phyloP scores from a whole-genome alignment of 2,113 vertebrate genomes.

The Rhabdornis inornatus region DNA sequence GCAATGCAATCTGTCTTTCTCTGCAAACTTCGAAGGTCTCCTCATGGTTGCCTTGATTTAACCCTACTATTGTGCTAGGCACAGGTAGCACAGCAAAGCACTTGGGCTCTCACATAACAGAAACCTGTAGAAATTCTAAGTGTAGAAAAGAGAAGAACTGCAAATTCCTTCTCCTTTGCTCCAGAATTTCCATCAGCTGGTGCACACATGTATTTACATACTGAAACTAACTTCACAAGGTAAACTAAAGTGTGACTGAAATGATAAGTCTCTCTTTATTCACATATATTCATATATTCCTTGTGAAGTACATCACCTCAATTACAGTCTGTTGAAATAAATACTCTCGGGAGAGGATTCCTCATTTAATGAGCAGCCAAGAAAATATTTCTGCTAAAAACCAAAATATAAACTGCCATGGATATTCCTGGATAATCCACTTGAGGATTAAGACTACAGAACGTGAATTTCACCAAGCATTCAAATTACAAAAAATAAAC shows the following conservation, averaged over 20 bases:
- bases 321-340: neutral
- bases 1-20: neutral
- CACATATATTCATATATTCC: neutral
- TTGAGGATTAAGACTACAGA: neutral
- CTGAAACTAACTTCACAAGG: neutral
- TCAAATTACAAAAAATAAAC: neutral
- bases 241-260: neutral
- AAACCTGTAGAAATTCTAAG: neutral
- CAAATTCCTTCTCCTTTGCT: neutral
- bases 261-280: neutral
- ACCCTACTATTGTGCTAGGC: neutral
- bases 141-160: neutral
- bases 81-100: neutral
- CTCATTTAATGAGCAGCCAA: neutral
- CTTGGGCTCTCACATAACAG: neutral
- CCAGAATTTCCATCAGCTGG: neutral
- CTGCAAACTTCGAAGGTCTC: neutral
- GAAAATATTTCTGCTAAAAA: neutral
- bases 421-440: neutral
- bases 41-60: neutral
- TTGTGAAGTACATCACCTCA: neutral
- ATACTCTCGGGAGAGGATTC: neutral
- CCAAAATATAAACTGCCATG: neutral
- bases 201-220: neutral
- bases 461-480: neutral